phyloP scores from a whole-genome alignment of 1,140 invertebrate species.

The Fopius arisanus region DNA sequence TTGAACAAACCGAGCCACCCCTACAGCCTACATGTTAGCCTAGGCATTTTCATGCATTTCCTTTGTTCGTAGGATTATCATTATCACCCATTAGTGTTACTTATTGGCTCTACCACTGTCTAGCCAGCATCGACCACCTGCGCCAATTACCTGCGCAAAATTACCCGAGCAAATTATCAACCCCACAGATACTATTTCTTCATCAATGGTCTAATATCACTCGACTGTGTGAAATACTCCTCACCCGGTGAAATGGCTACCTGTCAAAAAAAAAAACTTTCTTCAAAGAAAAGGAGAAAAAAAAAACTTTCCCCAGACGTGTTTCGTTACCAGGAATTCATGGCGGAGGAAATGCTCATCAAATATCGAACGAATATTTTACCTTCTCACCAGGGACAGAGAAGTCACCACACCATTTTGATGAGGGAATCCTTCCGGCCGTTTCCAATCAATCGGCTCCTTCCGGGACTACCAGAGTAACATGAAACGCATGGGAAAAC shows the following conservation, averaged over 20 bases:
- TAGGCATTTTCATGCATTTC: slow-evolving; percentile 60
- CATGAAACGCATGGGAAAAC: slow-evolving; percentile 61
- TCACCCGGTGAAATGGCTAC: neutral
- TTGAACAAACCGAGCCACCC: slow-evolving; percentile 30
- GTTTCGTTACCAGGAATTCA: slow-evolving; percentile 48
- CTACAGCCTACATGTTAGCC: slow-evolving; percentile 53
- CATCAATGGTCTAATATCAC: too few relatives aligned
- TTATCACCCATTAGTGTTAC: slow-evolving; percentile 53
- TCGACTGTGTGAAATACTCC: neutral
- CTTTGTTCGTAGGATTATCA: slow-evolving; percentile 62
- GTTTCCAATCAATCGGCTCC: slow-evolving; percentile 66
- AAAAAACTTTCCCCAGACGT: slow-evolving; percentile 35
- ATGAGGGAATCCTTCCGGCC: slow-evolving; percentile 45
- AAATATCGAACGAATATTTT: neutral
- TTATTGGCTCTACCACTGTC: neutral
- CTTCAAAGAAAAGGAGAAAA: neutral
- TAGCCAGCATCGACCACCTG: too few relatives aligned
- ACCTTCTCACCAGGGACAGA: neutral
- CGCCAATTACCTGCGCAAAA: too few relatives aligned
- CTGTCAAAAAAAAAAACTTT: neutral
- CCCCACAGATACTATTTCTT: too few relatives aligned
- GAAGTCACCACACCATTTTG: slow-evolving; percentile 11
- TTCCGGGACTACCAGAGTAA: slow-evolving; percentile 63
- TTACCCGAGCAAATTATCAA: too few relatives aligned
- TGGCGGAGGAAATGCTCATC: slow-evolving; percentile 7